A percentile compares a stretch with the other conserved stretches of the same genome.
These are phyloP conservation scores for Ibycter americanus DNA, from an alignment of 2,797 vertebrate genomes.

Conservation along the genomic window DNA sequence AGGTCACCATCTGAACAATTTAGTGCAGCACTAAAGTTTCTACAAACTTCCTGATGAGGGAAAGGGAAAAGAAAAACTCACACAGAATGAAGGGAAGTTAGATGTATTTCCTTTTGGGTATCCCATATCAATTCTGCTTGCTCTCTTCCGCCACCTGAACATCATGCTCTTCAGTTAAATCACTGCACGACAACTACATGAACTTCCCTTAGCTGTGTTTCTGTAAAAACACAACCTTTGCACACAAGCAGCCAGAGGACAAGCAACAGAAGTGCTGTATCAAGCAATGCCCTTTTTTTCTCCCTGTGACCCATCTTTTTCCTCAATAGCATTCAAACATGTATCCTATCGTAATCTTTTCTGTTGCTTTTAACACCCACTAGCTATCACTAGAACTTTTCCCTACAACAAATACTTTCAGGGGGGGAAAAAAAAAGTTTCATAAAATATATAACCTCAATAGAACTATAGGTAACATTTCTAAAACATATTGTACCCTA, in stretches of 20 bases:
- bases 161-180: neutral
- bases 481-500: neutral
- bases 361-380: neutral
- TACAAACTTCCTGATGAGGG: conserved; percentile 53
- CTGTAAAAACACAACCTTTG: conserved; percentile 1
- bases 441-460: neutral
- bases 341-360: neutral
- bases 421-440: neutral
- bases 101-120: conserved; percentile 57
- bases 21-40: neutral
- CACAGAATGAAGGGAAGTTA: conserved; percentile 64
- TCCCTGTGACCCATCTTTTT: neutral
- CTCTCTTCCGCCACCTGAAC: conserved; percentile 49
- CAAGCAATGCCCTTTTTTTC: neutral
- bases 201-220: neutral
- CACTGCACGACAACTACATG: neutral
- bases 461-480: neutral
- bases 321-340: neutral
- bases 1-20: conserved; percentile 25
- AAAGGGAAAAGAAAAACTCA: conserved; percentile 57
- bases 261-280: neutral
- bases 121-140: neutral
- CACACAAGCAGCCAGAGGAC: neutral
- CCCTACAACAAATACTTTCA: neutral
- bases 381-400: neutral